These are phyloP conservation scores for Craseonycteris thonglongyai DNA, from an alignment of 2,113 vertebrate species.

Conservation along the genomic window DNA sequence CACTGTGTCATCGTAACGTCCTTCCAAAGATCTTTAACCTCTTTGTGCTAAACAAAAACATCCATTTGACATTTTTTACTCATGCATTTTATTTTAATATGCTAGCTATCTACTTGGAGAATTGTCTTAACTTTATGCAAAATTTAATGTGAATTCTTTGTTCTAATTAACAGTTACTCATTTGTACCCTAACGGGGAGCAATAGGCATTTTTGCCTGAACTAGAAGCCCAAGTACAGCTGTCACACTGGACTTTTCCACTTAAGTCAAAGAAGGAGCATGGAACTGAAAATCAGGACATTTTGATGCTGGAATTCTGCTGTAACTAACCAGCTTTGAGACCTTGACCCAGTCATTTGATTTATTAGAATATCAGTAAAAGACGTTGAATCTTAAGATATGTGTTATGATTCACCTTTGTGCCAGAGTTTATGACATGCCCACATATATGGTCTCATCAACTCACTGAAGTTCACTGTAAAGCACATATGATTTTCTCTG, in stretches of 20 bases:
- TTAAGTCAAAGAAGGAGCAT: neutral
- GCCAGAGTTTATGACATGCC: neutral
- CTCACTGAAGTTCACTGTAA: neutral
- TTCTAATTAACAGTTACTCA: slow-evolving; percentile 5
- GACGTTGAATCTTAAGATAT: neutral
- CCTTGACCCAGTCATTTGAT: neutral
- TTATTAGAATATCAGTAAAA: neutral
- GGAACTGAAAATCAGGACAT: neutral
- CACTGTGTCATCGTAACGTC: neutral
- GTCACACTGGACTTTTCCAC: neutral
- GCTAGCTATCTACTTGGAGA: slow-evolving; percentile 37
- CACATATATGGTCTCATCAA: neutral
- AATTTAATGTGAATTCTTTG: neutral
- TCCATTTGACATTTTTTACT: slow-evolving; percentile 29
- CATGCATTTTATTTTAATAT: slow-evolving; percentile 2
- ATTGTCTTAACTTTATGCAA: neutral
- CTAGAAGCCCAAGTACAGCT: neutral
- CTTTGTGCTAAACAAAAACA: neutral
- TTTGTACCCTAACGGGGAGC: neutral
- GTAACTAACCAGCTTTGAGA: neutral
- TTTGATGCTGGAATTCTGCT: neutral
- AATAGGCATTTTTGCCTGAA: neutral
- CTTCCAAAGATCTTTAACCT: neutral
- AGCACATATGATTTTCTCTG: neutral
- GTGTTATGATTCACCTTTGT: neutral